Conservation (phyloP, 2,888 invertebrate genomes). For the Aphelenchoides bicaudatus region DNA sequence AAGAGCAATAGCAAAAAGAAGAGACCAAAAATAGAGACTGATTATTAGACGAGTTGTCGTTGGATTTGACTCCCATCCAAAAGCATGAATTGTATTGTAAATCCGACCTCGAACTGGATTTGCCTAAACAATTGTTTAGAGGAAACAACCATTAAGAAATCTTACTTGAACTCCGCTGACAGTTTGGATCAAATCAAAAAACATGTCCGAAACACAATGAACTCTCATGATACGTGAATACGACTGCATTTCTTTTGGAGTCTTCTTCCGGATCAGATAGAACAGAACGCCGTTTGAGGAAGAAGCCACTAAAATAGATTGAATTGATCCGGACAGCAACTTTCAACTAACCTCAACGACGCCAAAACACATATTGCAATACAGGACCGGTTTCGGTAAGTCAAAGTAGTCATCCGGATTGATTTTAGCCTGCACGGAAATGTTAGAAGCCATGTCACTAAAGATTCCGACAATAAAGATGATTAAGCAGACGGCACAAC, state of each 20-base stretch:
- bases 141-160: neutral
- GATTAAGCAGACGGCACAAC: too few species aligned
- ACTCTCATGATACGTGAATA: slow-evolving; percentile 6
- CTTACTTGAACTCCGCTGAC: neutral
- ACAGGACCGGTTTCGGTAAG: too few species aligned
- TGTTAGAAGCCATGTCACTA: too few species aligned
- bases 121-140: neutral
- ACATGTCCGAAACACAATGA: slow-evolving; percentile 11
- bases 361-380: too few species aligned
- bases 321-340: too few species aligned
- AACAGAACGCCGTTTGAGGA: slow-evolving; percentile 7
- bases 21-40: slow-evolving; percentile 5
- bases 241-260: slow-evolving; percentile 7
- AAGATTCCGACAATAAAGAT: too few species aligned
- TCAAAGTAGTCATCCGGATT: too few species aligned
- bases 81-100: too few species aligned
- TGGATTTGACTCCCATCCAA: neutral
- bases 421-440: too few species aligned
- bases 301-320: too few species aligned
- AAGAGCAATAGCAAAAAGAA: slow-evolving; percentile 6
- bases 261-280: neutral
- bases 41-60: neutral
- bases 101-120: neutral
- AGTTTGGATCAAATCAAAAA: slow-evolving; percentile 2
- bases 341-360: too few species aligned